phyloP scores from a whole-genome alignment of 2,113 vertebrate species.

The Zapornia atra region DNA sequence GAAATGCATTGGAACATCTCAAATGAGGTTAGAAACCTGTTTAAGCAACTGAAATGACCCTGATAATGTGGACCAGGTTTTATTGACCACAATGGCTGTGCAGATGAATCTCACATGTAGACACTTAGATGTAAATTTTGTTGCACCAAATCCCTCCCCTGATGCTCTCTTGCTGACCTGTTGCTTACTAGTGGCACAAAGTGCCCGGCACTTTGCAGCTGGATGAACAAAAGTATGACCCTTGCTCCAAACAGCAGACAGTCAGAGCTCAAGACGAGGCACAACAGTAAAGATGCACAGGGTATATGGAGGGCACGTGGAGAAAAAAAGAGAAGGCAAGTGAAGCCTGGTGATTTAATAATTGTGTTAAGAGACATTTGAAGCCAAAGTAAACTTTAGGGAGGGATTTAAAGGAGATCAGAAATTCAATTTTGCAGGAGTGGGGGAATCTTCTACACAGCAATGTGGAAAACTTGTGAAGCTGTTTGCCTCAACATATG shows the following conservation, averaged over 20 bases:
- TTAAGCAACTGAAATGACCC: not conserved
- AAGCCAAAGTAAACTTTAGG: not conserved
- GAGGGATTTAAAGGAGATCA: not conserved
- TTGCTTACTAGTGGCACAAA: not conserved
- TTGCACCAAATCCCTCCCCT: not conserved
- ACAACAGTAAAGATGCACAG: rapidly evolving
- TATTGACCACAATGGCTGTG: not conserved
- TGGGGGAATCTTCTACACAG: not conserved
- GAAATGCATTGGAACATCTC: not conserved
- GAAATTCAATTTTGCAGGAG: not conserved
- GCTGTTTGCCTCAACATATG: not conserved
- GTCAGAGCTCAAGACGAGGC: not conserved
- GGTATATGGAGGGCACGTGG: rapidly evolving
- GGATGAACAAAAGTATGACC: not conserved
- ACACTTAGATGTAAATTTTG: not conserved
- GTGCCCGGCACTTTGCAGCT: not conserved
- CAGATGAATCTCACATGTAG: not conserved
- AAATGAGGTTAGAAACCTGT: not conserved
- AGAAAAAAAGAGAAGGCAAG: not conserved
- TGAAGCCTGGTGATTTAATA: not conserved
- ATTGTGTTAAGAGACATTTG: not conserved
- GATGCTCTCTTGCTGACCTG: not conserved
- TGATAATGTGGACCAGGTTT: not conserved
- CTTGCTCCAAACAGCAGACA: not conserved
- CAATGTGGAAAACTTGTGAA: not conserved